Evolutionary conservation across 2,113 vertebrate species (phyloP).

Genomic region (Phylloscopus whistleri): DNA sequence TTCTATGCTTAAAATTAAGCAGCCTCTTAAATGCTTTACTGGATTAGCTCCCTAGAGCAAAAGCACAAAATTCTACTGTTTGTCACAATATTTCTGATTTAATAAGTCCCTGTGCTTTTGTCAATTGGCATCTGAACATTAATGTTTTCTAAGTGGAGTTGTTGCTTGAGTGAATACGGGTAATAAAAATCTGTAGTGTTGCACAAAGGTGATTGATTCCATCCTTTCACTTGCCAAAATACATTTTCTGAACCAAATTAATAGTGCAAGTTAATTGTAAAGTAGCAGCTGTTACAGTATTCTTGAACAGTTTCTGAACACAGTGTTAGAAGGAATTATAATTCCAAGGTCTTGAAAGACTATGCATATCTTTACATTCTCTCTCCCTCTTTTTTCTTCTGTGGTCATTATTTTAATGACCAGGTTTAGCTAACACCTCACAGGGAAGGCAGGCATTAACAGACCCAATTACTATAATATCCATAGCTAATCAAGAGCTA

Average conservation of each 20-base stretch:
- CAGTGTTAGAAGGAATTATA: neutral
- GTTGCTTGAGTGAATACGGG: neutral
- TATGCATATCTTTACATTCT: neutral
- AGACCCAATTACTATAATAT: neutral
- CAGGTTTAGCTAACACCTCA: neutral
- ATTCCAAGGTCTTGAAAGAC: constrained; percentile 20
- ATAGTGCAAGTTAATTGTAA: neutral
- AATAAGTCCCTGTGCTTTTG: constrained; percentile 46
- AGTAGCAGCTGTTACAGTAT: neutral
- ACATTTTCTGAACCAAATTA: neutral
- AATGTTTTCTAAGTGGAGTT: constrained; percentile 13
- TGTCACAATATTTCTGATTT: constrained; percentile 55
- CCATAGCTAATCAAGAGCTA: constrained; percentile 25
- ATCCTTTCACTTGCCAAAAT: neutral
- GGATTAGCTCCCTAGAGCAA: constrained; percentile 31
- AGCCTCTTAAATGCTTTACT: constrained; percentile 52
- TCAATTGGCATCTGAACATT: constrained; percentile 41
- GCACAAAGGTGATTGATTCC: neutral
- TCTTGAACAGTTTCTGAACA: neutral
- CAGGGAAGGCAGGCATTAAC: constrained; percentile 8
- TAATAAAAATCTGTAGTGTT: constrained; percentile 15
- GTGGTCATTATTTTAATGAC: neutral
- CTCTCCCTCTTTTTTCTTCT: neutral
- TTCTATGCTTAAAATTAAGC: constrained; percentile 53
- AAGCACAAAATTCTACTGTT: neutral